These are phyloP conservation scores for Lasioglossum malachurum DNA, from an alignment of 2,888 invertebrate species.

Conservation along the genomic window DNA sequence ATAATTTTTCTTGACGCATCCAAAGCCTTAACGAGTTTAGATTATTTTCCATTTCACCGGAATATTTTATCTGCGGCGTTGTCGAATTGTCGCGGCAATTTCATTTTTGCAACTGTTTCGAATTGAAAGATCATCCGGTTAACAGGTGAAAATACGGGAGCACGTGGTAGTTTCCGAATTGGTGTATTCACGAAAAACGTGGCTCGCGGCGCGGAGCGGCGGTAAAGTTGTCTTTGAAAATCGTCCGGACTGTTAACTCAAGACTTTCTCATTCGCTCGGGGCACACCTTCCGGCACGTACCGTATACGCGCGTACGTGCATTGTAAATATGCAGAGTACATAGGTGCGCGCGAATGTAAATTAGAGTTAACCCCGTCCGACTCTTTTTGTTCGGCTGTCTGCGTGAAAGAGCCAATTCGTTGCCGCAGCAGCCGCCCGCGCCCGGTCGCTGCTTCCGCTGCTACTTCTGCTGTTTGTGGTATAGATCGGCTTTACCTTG, in stretches of 20 bases:
- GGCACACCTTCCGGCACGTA: neutral
- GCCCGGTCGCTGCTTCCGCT: conserved; percentile 22
- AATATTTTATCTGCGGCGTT: too few relatives aligned
- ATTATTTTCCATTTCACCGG: too few relatives aligned
- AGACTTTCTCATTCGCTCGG: conserved; percentile 31
- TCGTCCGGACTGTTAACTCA: conserved; percentile 27
- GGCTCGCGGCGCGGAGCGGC: neutral
- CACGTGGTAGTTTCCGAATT: neutral
- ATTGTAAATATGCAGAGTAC: conserved; percentile 47
- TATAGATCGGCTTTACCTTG: conserved; percentile 64
- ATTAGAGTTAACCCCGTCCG: conserved; percentile 74
- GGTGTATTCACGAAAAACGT: conserved; percentile 3
- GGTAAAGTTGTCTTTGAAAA: conserved; percentile 20
- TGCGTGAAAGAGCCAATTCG: conserved; percentile 58
- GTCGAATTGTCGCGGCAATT: too few relatives aligned
- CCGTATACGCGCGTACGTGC: conserved; percentile 14
- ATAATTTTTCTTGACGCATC: too few relatives aligned
- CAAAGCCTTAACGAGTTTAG: too few relatives aligned
- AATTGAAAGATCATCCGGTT: neutral
- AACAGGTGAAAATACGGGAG: neutral
- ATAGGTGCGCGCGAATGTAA: conserved; percentile 70
- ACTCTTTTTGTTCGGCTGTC: conserved; percentile 71
- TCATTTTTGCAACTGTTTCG: neutral
- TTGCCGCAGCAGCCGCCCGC: conserved; percentile 25
- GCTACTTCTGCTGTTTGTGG: conserved; percentile 54